phyloP scores from a whole-genome alignment of 2,888 invertebrate genomes.

The Macrophya alboannulata region DNA sequence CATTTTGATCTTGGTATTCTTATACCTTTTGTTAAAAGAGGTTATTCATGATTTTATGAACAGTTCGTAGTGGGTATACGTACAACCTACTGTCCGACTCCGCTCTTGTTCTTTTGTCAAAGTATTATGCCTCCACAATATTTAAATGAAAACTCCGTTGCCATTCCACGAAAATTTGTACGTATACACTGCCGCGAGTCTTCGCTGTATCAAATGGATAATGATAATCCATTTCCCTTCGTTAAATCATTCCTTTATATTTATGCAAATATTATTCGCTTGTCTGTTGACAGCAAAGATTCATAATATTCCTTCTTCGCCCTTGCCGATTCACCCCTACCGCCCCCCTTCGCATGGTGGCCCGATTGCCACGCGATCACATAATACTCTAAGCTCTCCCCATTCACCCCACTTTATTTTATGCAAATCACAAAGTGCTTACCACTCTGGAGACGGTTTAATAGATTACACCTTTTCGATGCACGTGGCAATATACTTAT shows the following conservation, averaged over 20 bases:
- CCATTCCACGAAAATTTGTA: background rate
- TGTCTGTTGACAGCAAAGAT: slow-evolving; percentile 48
- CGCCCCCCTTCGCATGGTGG: background rate
- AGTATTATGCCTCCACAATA: slow-evolving; percentile 2
- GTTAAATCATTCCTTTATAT: slow-evolving; percentile 46
- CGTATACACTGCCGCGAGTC: background rate
- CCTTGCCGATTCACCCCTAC: slow-evolving; percentile 5
- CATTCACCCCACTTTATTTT: slow-evolving; percentile 42
- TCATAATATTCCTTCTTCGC: slow-evolving; percentile 46
- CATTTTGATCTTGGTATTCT: slow-evolving; percentile 24
- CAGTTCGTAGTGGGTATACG: background rate
- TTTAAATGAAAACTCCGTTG: background rate
- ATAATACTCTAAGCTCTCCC: slow-evolving; percentile 22
- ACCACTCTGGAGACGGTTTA: background rate
- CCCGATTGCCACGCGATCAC: slow-evolving; percentile 44
- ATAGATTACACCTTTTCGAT: slow-evolving; percentile 16
- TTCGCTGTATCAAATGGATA: slow-evolving; percentile 20
- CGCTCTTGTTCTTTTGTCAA: slow-evolving; percentile 27
- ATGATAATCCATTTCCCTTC: slow-evolving; percentile 29
- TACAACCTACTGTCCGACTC: background rate
- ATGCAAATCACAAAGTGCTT: slow-evolving; percentile 36
- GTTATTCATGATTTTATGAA: slow-evolving; percentile 35
- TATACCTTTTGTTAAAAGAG: slow-evolving; percentile 18
- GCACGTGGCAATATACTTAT: background rate
- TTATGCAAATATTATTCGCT: slow-evolving; percentile 51